Evolutionary conservation across 2,797 vertebrate species (phyloP).

Genomic region (Phataginus tricuspis): DNA sequence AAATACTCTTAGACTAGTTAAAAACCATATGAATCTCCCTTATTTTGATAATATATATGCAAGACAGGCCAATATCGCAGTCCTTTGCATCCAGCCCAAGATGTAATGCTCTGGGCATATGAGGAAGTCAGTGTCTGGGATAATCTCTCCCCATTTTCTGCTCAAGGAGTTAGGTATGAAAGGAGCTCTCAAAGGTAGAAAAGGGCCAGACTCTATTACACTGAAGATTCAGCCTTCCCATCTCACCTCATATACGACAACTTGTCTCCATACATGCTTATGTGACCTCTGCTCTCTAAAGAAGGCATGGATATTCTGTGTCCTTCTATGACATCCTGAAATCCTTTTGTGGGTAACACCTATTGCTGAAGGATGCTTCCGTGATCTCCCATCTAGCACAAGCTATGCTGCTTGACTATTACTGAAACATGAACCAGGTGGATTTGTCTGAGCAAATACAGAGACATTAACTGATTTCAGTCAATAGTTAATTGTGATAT

Average conservation of each 20-base stretch:
- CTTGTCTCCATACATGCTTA: background rate
- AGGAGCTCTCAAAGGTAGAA: background rate
- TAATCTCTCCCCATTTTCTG: background rate
- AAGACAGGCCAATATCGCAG: background rate
- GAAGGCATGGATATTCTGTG: background rate
- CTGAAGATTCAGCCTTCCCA: background rate
- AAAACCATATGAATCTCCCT: background rate
- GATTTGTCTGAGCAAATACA: background rate
- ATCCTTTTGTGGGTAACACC: background rate
- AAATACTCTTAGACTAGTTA: slow-evolving; percentile 12
- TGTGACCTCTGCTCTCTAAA: background rate
- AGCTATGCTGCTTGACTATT: background rate
- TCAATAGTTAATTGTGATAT: background rate
- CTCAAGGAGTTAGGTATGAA: background rate
- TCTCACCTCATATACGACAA: rapidly evolving
- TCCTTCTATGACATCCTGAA: background rate
- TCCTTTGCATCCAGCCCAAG: background rate
- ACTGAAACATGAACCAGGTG: background rate
- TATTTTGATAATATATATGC: background rate
- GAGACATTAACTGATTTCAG: background rate
- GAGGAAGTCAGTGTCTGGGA: background rate
- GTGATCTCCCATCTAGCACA: background rate
- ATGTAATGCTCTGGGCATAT: background rate
- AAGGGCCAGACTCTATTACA: background rate
- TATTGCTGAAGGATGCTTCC: background rate